Evolutionary conservation across 2,888 invertebrate genomes (phyloP).

Genomic region (Heliconius ethilla): DNA sequence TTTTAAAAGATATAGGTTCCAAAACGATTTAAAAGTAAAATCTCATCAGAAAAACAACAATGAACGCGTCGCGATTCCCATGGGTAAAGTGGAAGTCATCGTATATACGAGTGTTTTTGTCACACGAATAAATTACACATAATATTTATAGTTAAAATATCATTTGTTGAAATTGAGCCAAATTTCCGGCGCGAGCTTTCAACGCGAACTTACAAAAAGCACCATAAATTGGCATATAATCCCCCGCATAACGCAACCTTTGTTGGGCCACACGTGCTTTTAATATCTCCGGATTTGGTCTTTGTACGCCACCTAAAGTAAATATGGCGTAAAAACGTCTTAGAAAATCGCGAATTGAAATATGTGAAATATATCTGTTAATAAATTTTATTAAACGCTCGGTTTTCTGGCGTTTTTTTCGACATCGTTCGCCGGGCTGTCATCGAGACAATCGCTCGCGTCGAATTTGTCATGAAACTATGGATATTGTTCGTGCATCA

Average conservation of each 20-base stretch:
- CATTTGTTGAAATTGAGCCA: slow-evolving; percentile 82
- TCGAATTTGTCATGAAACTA: slow-evolving; percentile 80
- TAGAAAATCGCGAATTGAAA: slow-evolving; percentile 44
- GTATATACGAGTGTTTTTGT: slow-evolving; percentile 60
- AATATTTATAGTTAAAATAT: slow-evolving; percentile 79
- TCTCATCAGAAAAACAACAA: slow-evolving; percentile 42
- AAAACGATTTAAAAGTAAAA: slow-evolving; percentile 24
- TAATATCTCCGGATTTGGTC: slow-evolving; percentile 79
- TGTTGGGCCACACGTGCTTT: slow-evolving; percentile 83
- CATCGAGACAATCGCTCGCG: slow-evolving; percentile 66
- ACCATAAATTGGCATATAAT: slow-evolving; percentile 82
- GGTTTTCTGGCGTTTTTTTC: slow-evolving; percentile 60
- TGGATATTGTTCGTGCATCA: slow-evolving; percentile 67
- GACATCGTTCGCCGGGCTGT: slow-evolving; percentile 55
- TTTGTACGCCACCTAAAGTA: slow-evolving; percentile 74
- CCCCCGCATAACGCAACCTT: slow-evolving; percentile 82
- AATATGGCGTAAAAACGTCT: slow-evolving; percentile 73
- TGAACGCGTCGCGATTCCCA: slow-evolving; percentile 51
- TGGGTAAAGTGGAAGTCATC: slow-evolving; percentile 60
- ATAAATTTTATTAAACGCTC: slow-evolving; percentile 77
- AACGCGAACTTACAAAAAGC: slow-evolving; percentile 79
- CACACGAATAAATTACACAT: slow-evolving; percentile 64
- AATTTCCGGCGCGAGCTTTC: slow-evolving; percentile 79
- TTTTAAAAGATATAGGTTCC: too few relatives aligned
- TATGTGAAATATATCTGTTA: slow-evolving; percentile 56